Evolutionary conservation across 2,888 invertebrate species (phyloP).

Genomic region (Druceiella hillmani): DNA sequence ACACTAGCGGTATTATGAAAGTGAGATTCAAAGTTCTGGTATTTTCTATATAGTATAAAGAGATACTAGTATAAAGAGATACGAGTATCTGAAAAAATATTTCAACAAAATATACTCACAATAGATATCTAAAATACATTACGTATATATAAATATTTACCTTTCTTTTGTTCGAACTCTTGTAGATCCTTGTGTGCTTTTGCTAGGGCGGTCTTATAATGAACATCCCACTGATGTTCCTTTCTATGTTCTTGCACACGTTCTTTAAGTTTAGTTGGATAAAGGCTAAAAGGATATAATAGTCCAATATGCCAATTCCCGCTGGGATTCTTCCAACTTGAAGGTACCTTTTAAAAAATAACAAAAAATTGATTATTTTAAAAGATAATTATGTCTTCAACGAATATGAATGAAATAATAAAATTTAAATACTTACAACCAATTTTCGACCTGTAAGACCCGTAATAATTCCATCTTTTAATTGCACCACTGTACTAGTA

Average conservation of each 20-base stretch:
- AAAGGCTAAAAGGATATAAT: conserved; percentile 80
- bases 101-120: too few species aligned
- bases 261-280: conserved; percentile 78
- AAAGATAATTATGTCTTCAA: conserved; percentile 3
- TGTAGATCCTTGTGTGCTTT: conserved; percentile 69
- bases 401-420: background rate
- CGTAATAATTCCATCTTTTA: conserved; percentile 67
- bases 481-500: conserved; percentile 58
- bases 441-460: conserved; percentile 86
- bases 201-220: conserved; percentile 73
- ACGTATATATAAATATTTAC: conserved; percentile 28
- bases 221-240: conserved; percentile 79
- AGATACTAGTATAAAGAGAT: too few species aligned
- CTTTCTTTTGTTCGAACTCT: conserved; percentile 67
- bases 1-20: too few species aligned
- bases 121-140: conserved; percentile 1
- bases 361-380: conserved; percentile 9
- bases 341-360: conserved; percentile 60
- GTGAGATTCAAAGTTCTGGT: too few species aligned
- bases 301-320: conserved; percentile 85
- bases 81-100: too few species aligned
- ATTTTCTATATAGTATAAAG: too few species aligned
- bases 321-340: conserved; percentile 75
- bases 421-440: conserved; percentile 55
- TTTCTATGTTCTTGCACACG: conserved; percentile 74